These are phyloP conservation scores for Lepidostoma basale DNA, from an alignment of 1,140 invertebrate genomes.

Conservation along the genomic window DNA sequence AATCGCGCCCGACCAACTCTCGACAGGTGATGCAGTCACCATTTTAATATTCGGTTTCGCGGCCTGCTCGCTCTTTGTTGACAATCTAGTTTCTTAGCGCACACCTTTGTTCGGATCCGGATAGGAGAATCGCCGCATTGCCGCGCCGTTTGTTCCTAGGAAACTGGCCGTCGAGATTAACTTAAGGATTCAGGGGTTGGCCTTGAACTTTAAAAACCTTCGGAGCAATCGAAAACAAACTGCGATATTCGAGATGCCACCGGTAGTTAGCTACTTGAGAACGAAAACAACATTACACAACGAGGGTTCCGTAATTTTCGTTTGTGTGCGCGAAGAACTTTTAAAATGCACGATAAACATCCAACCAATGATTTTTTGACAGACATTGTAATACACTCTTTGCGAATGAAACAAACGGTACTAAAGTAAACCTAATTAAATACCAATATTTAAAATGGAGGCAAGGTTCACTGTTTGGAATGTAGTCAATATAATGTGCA, in stretches of 20 bases:
- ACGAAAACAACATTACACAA: background rate
- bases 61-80: background rate
- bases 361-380: too few species aligned
- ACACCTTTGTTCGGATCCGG: background rate
- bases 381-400: too few species aligned
- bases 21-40: conserved; percentile 1
- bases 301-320: too few species aligned
- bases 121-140: background rate
- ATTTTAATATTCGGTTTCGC: background rate
- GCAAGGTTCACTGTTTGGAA: too few species aligned
- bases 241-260: background rate
- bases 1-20: background rate
- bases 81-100: background rate
- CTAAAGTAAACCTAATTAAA: too few species aligned
- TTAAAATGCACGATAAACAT: too few species aligned
- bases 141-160: background rate
- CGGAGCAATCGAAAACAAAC: background rate
- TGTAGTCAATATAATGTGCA: too few species aligned
- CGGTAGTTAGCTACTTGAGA: too few species aligned
- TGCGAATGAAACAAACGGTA: too few species aligned
- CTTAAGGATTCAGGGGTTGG: background rate
- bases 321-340: too few species aligned
- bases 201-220: conserved; percentile 19
- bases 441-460: too few species aligned
- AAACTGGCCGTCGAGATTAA: background rate